Percentiles rank a stretch among this genome's conserved stretches.
These are phyloP conservation scores for Deroplatys truncata DNA, from an alignment of 2,888 invertebrate species.

Conservation along the genomic window DNA sequence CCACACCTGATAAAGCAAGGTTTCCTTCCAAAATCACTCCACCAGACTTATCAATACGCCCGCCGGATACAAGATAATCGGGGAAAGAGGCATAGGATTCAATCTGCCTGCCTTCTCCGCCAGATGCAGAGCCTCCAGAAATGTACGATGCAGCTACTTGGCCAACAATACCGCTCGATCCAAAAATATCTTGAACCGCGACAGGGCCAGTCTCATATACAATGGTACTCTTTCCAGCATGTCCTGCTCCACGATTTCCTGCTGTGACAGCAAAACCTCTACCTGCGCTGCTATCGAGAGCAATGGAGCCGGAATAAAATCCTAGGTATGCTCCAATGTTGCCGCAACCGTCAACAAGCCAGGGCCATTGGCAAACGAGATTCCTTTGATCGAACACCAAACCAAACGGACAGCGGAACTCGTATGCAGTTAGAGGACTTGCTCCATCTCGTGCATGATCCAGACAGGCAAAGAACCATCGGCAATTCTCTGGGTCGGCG, in stretches of 20 bases:
- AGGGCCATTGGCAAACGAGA: constrained; percentile 75
- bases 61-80: constrained; percentile 39
- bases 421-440: constrained; percentile 58
- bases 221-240: not conserved
- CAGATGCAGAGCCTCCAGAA: constrained; percentile 23
- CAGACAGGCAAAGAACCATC: constrained; percentile 79
- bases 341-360: constrained; percentile 56
- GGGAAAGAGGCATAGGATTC: constrained; percentile 39
- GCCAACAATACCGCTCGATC: constrained; percentile 50
- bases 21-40: constrained; percentile 35
- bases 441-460: constrained; percentile 54
- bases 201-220: not conserved
- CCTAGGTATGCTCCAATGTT: not conserved
- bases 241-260: not conserved
- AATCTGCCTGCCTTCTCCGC: constrained; percentile 39
- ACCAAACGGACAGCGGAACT: constrained; percentile 77
- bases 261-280: constrained; percentile 11
- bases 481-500: constrained; percentile 75
- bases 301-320: constrained; percentile 10
- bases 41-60: constrained; percentile 35
- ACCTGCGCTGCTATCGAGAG: constrained; percentile 1
- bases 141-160: not conserved
- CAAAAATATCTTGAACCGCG: constrained; percentile 32
- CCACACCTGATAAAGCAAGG: constrained; percentile 7
- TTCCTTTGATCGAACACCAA: constrained; percentile 69